Conservation (phyloP, 2,888 invertebrate species). For the Diplolepis rosae region DNA sequence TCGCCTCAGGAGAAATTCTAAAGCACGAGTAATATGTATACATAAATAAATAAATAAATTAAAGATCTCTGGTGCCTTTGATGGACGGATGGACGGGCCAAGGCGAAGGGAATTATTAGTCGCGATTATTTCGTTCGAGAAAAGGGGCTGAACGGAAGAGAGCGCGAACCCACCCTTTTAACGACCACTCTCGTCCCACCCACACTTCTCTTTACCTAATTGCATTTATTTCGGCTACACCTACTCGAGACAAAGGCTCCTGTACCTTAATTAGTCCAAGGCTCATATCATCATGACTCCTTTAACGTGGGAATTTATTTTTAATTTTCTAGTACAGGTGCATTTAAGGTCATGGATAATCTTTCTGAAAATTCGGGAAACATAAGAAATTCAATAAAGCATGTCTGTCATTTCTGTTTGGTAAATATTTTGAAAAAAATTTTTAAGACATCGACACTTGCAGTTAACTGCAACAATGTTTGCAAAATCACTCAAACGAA, state of each 20-base stretch:
- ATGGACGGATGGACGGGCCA: not conserved
- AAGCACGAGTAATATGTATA: conserved; percentile 53
- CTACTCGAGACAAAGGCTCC: conserved; percentile 55
- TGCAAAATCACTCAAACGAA: too few relatives aligned
- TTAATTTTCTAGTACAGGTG: not conserved
- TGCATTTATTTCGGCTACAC: conserved; percentile 60
- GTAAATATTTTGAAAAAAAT: too few relatives aligned
- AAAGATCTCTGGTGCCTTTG: conserved; percentile 37
- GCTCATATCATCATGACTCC: not conserved
- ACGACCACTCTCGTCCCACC: conserved; percentile 34
- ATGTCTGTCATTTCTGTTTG: too few relatives aligned
- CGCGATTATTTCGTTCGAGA: conserved; percentile 32
- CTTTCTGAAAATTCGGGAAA: not conserved
- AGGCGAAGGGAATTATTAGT: conserved; percentile 2
- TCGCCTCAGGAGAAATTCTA: conserved; percentile 56
- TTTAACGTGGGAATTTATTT: not conserved
- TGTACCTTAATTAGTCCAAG: conserved; percentile 52
- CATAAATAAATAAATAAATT: conserved; percentile 58
- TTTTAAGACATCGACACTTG: too few relatives aligned
- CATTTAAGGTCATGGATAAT: too few relatives aligned
- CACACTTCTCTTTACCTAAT: conserved; percentile 50
- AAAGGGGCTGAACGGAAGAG: conserved; percentile 36
- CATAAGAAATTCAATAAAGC: too few relatives aligned
- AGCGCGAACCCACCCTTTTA: conserved; percentile 34
- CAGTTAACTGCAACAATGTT: too few relatives aligned